A percentile compares a stretch with the other conserved stretches of the same genome.
Conservation (phyloP, 2,888 invertebrate species). For the Idaea straminata region DNA sequence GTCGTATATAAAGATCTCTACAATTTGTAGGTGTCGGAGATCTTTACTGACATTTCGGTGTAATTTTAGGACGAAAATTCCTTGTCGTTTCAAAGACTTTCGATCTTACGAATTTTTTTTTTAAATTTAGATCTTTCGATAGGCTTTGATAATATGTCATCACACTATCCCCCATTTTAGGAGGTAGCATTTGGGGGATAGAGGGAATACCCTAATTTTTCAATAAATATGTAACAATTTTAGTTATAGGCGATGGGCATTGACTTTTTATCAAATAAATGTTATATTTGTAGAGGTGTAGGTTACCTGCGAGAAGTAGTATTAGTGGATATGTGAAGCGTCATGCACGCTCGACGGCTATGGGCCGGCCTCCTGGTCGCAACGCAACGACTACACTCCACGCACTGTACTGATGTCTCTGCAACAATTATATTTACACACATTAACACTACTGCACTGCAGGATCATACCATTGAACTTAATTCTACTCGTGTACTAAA, state of each 20-base stretch:
- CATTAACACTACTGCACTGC: background rate
- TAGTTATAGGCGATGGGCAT: too few species aligned
- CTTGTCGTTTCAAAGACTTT: background rate
- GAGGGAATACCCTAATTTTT: too few species aligned
- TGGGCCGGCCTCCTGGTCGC: constrained; percentile 70
- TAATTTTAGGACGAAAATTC: background rate
- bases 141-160: background rate
- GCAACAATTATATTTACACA: constrained; percentile 59
- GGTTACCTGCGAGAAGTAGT: constrained; percentile 88
- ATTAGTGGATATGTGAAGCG: constrained; percentile 88
- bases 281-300: too few species aligned
- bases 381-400: constrained; percentile 81
- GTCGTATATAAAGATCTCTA: too few species aligned
- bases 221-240: too few species aligned
- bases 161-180: too few species aligned
- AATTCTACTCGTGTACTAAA: too few species aligned
- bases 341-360: constrained; percentile 91
- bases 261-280: too few species aligned
- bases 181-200: too few species aligned
- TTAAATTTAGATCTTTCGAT: background rate
- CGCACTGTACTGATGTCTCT: constrained; percentile 97
- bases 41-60: background rate
- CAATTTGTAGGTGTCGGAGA: too few species aligned
- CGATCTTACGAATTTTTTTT: background rate
- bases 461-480: too few species aligned